Conservation (phyloP, 1,140 invertebrate species). For the Chironomus tepperi region DNA sequence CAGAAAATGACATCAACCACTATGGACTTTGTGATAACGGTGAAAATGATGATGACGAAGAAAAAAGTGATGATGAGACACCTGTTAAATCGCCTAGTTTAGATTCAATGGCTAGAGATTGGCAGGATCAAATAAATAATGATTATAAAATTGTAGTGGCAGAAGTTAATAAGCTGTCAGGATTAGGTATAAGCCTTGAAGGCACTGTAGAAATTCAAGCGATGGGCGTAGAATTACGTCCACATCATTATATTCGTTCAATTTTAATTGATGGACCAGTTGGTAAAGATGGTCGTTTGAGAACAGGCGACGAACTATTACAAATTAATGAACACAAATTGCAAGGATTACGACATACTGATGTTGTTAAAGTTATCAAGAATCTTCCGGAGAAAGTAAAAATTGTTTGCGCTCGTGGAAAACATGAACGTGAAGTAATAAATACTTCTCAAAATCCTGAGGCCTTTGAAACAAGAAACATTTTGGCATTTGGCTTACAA, state of each 20-base stretch:
- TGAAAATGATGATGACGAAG: slow-evolving; percentile 28
- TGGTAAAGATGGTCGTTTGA: slow-evolving; percentile 65
- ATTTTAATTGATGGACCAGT: slow-evolving; percentile 83
- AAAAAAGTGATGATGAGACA: slow-evolving; percentile 25
- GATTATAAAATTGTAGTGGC: slow-evolving; percentile 68
- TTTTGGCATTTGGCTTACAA: slow-evolving; percentile 65
- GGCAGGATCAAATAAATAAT: slow-evolving; percentile 60
- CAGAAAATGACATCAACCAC: too few species aligned
- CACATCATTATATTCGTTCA: slow-evolving; percentile 79
- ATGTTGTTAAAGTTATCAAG: slow-evolving; percentile 82
- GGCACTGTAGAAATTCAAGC: slow-evolving; percentile 84
- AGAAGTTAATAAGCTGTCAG: slow-evolving; percentile 74
- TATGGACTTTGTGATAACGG: not conserved
- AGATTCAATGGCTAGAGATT: slow-evolving; percentile 42
- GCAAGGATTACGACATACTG: slow-evolving; percentile 77
- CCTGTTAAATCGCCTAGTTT: slow-evolving; percentile 32
- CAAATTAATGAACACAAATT: slow-evolving; percentile 84
- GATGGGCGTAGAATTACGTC: slow-evolving; percentile 63
- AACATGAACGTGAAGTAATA: slow-evolving; percentile 52
- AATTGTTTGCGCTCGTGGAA: slow-evolving; percentile 66
- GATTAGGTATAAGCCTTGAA: slow-evolving; percentile 84
- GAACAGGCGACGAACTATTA: slow-evolving; percentile 80
- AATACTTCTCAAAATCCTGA: slow-evolving; percentile 67
- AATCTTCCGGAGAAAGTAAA: slow-evolving; percentile 76
- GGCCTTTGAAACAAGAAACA: slow-evolving; percentile 66